Percentiles rank a stretch among this genome's conserved stretches.
Conservation (phyloP, 1,140 invertebrate genomes). For the Danaus plexippus region DNA sequence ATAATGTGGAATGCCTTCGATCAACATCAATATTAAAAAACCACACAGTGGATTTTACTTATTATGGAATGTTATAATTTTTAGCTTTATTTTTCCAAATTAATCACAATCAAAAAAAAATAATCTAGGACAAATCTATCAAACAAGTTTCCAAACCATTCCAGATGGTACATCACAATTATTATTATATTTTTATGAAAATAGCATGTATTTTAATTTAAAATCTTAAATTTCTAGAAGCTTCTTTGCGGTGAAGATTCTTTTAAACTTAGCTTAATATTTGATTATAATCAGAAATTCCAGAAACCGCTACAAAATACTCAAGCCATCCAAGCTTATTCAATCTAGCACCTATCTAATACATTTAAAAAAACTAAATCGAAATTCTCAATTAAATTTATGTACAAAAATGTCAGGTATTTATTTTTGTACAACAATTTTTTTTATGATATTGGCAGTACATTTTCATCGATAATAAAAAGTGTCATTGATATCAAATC, state of each 20-base stretch:
- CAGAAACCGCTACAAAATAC: slow-evolving; percentile 6
- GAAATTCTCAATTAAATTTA: slow-evolving; percentile 20
- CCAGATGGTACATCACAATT: background rate
- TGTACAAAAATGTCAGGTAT: slow-evolving; percentile 59
- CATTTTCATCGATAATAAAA: slow-evolving; percentile 16
- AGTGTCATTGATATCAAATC: slow-evolving; percentile 7
- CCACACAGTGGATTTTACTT: no score
- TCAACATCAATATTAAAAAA: slow-evolving; percentile 6
- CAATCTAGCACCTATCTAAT: slow-evolving; percentile 42
- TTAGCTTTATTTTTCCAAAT: background rate
- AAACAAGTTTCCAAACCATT: no score
- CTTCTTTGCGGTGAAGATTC: background rate
- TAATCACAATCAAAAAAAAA: no score
- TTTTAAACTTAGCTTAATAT: slow-evolving; percentile 14
- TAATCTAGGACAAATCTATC: no score
- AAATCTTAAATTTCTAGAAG: slow-evolving; percentile 5
- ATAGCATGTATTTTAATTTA: background rate
- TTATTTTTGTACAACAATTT: slow-evolving; percentile 57
- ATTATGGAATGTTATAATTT: background rate
- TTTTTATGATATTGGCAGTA: slow-evolving; percentile 19
- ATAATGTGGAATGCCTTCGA: slow-evolving; percentile 47
- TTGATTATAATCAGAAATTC: slow-evolving; percentile 5
- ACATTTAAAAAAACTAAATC: slow-evolving; percentile 18
- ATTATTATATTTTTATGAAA: background rate
- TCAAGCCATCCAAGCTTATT: slow-evolving; percentile 18